Conservation (phyloP, 1,140 invertebrate species). For the Drosophila grimshawi region DNA sequence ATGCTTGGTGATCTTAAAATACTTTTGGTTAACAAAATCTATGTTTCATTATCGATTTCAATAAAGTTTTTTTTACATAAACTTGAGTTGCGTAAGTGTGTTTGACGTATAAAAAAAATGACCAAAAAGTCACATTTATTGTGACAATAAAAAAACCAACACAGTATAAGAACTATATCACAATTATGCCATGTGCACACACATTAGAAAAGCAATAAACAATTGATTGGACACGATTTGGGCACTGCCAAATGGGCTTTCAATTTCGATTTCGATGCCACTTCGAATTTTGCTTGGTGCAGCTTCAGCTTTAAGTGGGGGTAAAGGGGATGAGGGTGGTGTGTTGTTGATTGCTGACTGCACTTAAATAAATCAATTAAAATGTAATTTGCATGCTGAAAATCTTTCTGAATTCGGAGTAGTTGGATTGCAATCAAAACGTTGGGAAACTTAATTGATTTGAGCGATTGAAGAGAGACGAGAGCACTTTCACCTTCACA, state of each 20-base stretch:
- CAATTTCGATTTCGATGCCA: no score
- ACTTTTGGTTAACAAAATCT: no score
- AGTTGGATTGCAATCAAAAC: conserved; percentile 19
- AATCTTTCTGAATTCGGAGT: conserved; percentile 3
- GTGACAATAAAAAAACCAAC: conserved; percentile 10
- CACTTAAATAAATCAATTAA: conserved; percentile 4
- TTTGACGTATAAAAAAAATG: neutral
- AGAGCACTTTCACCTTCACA: conserved; percentile 47
- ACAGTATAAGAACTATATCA: conserved; percentile 15
- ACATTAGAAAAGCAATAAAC: conserved; percentile 16
- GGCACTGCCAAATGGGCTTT: conserved; percentile 10
- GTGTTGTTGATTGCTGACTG: no score
- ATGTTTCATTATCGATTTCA: no score
- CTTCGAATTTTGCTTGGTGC: neutral
- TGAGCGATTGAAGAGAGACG: conserved; percentile 9
- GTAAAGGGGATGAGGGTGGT: neutral
- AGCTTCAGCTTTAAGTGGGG: neutral
- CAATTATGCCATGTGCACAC: conserved; percentile 10
- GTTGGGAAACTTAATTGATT: conserved; percentile 35
- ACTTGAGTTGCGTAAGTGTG: no score
- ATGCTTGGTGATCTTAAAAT: no score
- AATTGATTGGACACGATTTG: conserved; percentile 27
- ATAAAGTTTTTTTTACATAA: no score
- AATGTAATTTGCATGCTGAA: conserved; percentile 30
- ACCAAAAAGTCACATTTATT: conserved; percentile 35